A percentile compares a stretch with the other conserved stretches of the same genome.
These are phyloP conservation scores for Aethes cnicana DNA, from an alignment of 2,888 invertebrate genomes.

Conservation along the genomic window DNA sequence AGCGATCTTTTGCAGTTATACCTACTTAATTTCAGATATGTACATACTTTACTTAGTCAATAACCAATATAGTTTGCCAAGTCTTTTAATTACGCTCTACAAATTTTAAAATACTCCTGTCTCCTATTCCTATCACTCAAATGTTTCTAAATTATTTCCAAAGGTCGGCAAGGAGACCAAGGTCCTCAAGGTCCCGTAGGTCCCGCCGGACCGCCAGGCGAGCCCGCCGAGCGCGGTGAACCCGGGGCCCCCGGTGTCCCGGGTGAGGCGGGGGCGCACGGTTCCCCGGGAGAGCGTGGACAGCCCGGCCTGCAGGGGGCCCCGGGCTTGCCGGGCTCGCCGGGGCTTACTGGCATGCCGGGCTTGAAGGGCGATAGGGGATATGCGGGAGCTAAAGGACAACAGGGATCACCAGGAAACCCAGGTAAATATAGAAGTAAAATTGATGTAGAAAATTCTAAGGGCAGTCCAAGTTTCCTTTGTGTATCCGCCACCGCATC, in stretches of 20 bases:
- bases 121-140: background rate
- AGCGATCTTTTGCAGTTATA: no score
- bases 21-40: no score
- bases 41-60: background rate
- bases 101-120: no score
- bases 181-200: constrained; percentile 90
- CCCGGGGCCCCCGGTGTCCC: constrained; percentile 87
- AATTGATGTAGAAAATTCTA: background rate
- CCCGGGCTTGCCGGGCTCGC: constrained; percentile 86
- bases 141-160: constrained; percentile 3
- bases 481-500: no score
- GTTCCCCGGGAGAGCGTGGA: constrained; percentile 89
- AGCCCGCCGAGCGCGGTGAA: constrained; percentile 91
- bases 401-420: constrained; percentile 86
- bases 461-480: no score
- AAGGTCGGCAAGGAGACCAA: constrained; percentile 87
- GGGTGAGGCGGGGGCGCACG: constrained; percentile 88
- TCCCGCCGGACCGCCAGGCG: constrained; percentile 89
- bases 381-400: constrained; percentile 86
- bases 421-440: constrained; percentile 62
- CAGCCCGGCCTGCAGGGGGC: constrained; percentile 86
- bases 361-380: constrained; percentile 90
- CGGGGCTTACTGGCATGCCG: constrained; percentile 86
- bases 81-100: no score
- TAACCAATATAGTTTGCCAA: no score